A percentile compares a stretch with the other conserved stretches of the same genome.
phyloP scores from a whole-genome alignment of 2,113 vertebrate species.

The Phrynosoma platyrhinos region DNA sequence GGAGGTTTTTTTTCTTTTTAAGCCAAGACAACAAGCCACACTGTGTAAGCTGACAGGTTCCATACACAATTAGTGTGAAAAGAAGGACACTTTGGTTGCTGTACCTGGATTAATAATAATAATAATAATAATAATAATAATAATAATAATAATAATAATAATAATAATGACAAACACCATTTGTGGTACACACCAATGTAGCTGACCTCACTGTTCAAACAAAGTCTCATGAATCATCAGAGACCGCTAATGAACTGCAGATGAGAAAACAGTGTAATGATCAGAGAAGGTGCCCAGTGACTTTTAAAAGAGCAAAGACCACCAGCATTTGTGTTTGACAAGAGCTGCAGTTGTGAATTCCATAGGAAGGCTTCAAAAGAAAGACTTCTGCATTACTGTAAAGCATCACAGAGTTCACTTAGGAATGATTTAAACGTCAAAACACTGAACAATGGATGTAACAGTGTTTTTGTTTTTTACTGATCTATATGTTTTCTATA shows the following conservation, averaged over 20 bases:
- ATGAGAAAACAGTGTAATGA: constrained; percentile 16
- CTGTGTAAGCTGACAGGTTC: constrained; percentile 8
- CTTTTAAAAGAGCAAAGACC: not conserved
- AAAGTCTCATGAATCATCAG: not conserved
- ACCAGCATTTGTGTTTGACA: not conserved
- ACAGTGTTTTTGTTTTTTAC: too few relatives aligned
- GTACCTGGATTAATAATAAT: not conserved
- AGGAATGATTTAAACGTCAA: not conserved
- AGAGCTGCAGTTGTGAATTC: not conserved
- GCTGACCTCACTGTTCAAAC: not conserved
- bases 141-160: too few relatives aligned
- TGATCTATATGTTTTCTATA: too few relatives aligned
- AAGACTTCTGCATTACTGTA: not conserved
- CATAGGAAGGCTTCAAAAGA: not conserved
- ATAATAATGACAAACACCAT: not conserved
- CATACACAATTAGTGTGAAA: constrained; percentile 14
- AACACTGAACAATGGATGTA: not conserved
- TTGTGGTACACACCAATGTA: not conserved
- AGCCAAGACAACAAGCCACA: constrained; percentile 18
- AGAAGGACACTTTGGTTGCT: not conserved
- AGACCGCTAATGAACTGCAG: not conserved
- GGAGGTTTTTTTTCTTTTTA: not conserved
- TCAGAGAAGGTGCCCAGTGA: not conserved
- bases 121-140: not conserved
- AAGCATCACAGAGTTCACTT: not conserved